A percentile compares a stretch with the other conserved stretches of the same genome.
Evolutionary conservation across 2,113 vertebrate species (phyloP).

Genomic region (Phaethon lepturus): DNA sequence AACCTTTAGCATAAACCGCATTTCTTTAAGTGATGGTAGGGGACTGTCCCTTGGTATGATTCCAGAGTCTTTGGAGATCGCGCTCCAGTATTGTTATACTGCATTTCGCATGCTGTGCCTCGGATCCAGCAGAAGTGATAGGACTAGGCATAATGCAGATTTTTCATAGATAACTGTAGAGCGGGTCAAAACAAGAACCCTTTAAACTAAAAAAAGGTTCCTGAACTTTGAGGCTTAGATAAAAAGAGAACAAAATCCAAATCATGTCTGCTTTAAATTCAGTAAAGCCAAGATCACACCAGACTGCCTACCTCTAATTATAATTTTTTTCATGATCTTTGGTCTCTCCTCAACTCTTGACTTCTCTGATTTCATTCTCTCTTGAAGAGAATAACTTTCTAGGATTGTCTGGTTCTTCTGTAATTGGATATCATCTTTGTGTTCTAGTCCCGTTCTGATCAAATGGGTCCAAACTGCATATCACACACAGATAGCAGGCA

Average conservation of each 20-base stretch:
- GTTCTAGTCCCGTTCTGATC: background rate
- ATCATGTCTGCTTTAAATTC: background rate
- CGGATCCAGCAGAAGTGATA: background rate
- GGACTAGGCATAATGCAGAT: background rate
- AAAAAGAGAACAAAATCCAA: background rate
- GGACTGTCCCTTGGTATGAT: background rate
- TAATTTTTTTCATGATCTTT: background rate
- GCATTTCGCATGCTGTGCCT: background rate
- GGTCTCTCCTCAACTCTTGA: background rate
- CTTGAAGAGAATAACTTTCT: background rate
- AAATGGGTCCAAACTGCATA: background rate
- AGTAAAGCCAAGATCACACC: background rate
- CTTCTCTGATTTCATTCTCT: background rate
- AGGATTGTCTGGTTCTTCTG: background rate
- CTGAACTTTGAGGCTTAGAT: background rate
- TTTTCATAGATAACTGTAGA: slow-evolving; percentile 7
- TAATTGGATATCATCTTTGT: background rate
- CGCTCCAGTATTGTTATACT: background rate
- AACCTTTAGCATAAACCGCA: background rate
- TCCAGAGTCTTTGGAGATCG: background rate
- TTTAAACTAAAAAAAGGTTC: background rate
- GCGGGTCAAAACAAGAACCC: slow-evolving; percentile 35
- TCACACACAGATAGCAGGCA: background rate
- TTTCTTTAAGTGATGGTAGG: background rate
- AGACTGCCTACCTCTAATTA: background rate